Percentiles rank a stretch among this genome's conserved stretches.
Conservation (phyloP, 1,140 invertebrate species). For the Brachionus koreanus region DNA sequence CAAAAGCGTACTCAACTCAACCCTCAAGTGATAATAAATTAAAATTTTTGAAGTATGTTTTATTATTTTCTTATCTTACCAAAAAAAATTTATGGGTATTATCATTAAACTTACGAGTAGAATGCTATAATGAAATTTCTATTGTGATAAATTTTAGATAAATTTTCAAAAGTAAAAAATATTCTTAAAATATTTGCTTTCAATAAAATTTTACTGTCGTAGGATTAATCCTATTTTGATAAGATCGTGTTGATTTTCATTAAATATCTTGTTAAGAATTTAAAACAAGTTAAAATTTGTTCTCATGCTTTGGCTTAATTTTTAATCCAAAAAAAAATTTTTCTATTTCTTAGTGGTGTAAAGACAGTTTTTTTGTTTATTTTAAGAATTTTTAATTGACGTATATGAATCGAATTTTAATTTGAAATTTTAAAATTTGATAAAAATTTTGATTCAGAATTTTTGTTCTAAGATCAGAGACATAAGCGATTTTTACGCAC, state of each 20-base stretch:
- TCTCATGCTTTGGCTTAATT: neutral
- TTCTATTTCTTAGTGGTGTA: neutral
- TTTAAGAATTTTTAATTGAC: neutral
- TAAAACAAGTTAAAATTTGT: neutral
- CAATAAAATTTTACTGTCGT: neutral
- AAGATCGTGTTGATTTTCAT: neutral
- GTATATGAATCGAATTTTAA: neutral
- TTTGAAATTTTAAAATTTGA: neutral
- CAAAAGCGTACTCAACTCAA: neutral
- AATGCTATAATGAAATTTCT: neutral
- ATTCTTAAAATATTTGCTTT: neutral
- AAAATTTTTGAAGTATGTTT: neutral
- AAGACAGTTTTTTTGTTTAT: neutral
- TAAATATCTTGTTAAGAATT: neutral
- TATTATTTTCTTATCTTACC: neutral
- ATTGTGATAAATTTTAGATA: neutral
- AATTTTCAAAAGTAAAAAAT: neutral
- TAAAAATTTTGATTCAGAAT: neutral
- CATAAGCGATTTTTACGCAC: neutral
- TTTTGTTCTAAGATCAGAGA: neutral
- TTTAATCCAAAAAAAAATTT: too few relatives aligned
- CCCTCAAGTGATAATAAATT: neutral
- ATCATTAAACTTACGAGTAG: neutral
- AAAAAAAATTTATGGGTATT: neutral
- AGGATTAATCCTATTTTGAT: neutral